Evolutionary conservation across 2,797 vertebrate species (phyloP).

Genomic region (Chrosomus eos): DNA sequence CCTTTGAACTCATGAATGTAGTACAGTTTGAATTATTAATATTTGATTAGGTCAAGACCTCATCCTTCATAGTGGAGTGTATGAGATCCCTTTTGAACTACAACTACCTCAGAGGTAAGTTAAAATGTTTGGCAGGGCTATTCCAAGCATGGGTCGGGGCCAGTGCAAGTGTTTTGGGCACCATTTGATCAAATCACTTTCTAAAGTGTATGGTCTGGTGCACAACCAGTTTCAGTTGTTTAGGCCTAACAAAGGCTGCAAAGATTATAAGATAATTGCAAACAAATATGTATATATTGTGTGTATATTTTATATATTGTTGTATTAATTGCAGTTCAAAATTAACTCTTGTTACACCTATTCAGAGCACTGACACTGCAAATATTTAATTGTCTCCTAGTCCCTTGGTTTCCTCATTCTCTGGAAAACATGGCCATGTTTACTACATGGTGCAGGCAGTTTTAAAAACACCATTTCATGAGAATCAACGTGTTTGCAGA

Average conservation of each 20-base stretch:
- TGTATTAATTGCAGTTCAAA: not conserved
- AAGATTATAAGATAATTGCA: too few relatives aligned
- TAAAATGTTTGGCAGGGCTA: not conserved
- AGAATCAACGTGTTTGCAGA: slow-evolving; percentile 71
- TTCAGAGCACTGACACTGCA: not conserved
- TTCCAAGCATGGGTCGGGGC: not conserved
- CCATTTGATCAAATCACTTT: not conserved
- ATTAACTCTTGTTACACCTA: not conserved
- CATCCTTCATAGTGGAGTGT: slow-evolving; percentile 77
- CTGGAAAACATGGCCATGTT: slow-evolving; percentile 81
- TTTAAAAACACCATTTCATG: slow-evolving; percentile 74
- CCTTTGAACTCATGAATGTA: not conserved
- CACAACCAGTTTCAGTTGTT: too few relatives aligned
- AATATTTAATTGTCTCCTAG: slow-evolving; percentile 66
- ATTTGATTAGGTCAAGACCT: slow-evolving; percentile 68
- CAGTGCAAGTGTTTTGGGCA: not conserved
- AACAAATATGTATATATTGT: too few relatives aligned
- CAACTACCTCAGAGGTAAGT: slow-evolving; percentile 83
- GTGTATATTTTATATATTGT: too few relatives aligned
- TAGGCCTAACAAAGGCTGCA: too few relatives aligned
- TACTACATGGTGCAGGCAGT: slow-evolving; percentile 78
- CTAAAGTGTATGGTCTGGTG: too few relatives aligned
- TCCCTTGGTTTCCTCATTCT: slow-evolving; percentile 81
- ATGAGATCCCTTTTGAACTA: slow-evolving; percentile 83
- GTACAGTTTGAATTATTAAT: slow-evolving; percentile 13